Evolutionary conservation across 2,113 vertebrate genomes (phyloP).

Genomic region (Lanius collurio): DNA sequence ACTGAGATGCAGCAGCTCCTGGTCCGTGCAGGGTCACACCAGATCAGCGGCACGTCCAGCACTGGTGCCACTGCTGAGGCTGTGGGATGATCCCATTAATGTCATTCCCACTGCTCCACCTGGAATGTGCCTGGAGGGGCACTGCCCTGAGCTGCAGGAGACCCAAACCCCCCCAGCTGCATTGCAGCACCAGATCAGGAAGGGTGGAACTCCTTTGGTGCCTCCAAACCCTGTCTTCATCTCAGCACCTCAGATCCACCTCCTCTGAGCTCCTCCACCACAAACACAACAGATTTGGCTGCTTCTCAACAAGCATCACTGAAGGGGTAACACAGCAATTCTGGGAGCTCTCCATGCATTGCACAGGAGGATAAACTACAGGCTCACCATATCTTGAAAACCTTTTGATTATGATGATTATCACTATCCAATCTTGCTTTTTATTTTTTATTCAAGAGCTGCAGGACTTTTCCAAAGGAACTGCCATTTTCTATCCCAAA

Average conservation of each 20-base stretch:
- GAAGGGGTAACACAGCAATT: background rate
- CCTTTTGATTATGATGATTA: background rate
- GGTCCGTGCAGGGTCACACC: background rate
- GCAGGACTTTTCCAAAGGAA: background rate
- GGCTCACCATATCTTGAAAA: background rate
- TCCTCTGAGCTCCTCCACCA: background rate
- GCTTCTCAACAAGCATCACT: background rate
- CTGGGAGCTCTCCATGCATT: background rate
- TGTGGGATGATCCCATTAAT: fast-evolving
- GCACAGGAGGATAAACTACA: background rate
- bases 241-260: background rate
- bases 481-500: background rate
- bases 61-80: too few species aligned
- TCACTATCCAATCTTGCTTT: background rate
- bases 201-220: background rate
- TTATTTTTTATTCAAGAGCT: background rate
- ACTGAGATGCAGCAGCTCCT: background rate
- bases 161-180: background rate
- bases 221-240: background rate
- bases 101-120: fast-evolving
- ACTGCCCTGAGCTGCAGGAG: background rate
- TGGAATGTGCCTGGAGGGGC: background rate
- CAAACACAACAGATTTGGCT: background rate
- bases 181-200: background rate
- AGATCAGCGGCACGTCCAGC: background rate